A percentile compares a stretch with the other conserved stretches of the same genome.
Conservation (phyloP, 2,888 invertebrate genomes). For the Ophioninae sp. region DNA sequence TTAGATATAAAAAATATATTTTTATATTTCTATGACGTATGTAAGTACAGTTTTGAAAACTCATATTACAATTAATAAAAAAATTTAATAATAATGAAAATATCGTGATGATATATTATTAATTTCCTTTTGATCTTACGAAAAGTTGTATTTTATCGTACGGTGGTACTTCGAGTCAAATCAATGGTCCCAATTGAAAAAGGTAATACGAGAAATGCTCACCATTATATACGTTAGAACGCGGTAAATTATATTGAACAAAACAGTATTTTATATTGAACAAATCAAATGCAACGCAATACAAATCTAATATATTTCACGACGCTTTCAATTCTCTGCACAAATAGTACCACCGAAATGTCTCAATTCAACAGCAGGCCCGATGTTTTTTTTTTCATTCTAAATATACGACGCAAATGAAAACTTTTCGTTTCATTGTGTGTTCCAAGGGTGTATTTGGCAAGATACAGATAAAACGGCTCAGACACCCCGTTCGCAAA, state of each 20-base stretch:
- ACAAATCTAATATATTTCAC: background rate
- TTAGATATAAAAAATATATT: too few relatives aligned
- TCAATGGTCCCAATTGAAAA: too few relatives aligned
- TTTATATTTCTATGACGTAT: too few relatives aligned
- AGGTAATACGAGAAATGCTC: too few relatives aligned
- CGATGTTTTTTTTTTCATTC: background rate
- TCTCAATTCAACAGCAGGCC: background rate
- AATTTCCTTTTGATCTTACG: too few relatives aligned
- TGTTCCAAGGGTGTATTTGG: constrained; percentile 10
- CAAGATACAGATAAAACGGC: constrained; percentile 16
- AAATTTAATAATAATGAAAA: too few relatives aligned
- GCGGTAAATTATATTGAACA: background rate
- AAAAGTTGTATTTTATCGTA: too few relatives aligned
- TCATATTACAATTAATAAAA: too few relatives aligned
- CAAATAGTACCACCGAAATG: background rate
- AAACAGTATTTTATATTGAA: background rate
- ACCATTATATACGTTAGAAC: too few relatives aligned
- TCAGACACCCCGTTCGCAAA: constrained; percentile 15
- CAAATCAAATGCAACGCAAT: background rate
- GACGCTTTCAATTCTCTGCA: background rate
- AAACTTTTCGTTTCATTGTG: constrained; percentile 5
- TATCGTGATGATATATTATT: too few relatives aligned
- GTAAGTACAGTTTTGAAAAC: too few relatives aligned
- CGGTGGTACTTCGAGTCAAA: too few relatives aligned
- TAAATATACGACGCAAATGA: background rate